These are phyloP conservation scores for Orycteropus afer DNA, from an alignment of 2,113 vertebrate species.

Conservation along the genomic window DNA sequence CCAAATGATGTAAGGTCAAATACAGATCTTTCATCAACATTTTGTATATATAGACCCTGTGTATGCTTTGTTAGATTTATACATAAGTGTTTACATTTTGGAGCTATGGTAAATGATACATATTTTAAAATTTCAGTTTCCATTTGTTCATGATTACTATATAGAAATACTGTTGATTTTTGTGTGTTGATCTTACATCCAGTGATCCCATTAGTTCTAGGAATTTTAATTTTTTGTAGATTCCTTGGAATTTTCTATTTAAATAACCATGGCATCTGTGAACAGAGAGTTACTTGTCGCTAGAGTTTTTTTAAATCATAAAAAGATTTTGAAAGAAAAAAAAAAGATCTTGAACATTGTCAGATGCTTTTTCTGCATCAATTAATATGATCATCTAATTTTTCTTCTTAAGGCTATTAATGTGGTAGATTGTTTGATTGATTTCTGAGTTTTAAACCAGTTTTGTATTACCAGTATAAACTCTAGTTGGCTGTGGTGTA, in stretches of 20 bases:
- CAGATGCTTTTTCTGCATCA: neutral
- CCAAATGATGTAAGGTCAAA: neutral
- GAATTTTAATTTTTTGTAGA: no score
- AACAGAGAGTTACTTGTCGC: neutral
- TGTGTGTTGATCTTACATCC: no score
- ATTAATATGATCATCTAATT: no score
- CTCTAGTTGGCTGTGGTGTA: neutral
- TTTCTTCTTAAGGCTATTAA: neutral
- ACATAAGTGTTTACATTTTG: no score
- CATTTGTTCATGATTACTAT: neutral
- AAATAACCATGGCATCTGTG: no score
- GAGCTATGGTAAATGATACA: no score
- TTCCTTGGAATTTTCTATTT: no score
- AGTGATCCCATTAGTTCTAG: no score
- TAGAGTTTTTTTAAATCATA: slow-evolving; percentile 7
- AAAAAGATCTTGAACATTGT: slow-evolving; percentile 5
- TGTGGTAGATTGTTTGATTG: neutral
- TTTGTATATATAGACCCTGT: neutral
- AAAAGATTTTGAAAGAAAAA: slow-evolving; percentile 7
- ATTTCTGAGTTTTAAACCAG: neutral
- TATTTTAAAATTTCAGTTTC: neutral
- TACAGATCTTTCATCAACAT: neutral
- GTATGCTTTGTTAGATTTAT: no score
- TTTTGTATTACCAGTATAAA: neutral
- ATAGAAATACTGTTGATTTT: no score